phyloP scores from a whole-genome alignment of 2,797 vertebrate species.

The Sciurus carolinensis region DNA sequence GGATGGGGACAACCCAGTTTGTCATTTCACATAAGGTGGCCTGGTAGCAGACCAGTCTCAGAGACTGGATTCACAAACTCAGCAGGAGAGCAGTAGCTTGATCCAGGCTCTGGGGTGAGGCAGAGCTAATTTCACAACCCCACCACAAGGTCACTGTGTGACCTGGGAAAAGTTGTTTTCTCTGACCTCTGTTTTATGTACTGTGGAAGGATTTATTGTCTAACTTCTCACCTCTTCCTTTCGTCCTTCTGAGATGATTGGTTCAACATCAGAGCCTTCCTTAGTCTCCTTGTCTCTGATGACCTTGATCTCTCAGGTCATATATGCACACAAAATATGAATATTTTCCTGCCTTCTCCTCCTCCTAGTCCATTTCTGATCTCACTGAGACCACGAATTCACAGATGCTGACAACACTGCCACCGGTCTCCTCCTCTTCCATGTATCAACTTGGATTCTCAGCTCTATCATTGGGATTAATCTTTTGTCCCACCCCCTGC shows the following conservation, averaged over 20 bases:
- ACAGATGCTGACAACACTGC: background rate
- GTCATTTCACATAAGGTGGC: background rate
- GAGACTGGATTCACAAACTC: background rate
- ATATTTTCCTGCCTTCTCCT: background rate
- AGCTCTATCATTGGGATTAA: background rate
- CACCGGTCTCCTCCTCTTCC: background rate
- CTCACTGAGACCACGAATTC: background rate
- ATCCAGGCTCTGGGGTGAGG: background rate
- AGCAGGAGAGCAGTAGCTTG: background rate
- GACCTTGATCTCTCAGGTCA: background rate
- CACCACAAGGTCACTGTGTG: background rate
- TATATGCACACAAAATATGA: background rate
- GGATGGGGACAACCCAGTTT: background rate
- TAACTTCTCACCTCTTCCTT: background rate
- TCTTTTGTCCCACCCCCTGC: background rate
- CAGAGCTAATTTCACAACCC: background rate
- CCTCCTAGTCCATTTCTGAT: background rate
- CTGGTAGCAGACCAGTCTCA: background rate
- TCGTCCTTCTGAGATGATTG: background rate
- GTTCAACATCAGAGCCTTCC: background rate
- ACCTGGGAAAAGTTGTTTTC: background rate
- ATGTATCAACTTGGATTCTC: background rate
- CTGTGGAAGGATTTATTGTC: background rate
- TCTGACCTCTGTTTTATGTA: background rate
- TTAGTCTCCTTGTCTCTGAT: background rate